Conservation (phyloP, 2,113 vertebrate species). For the Stegastes partitus region DNA sequence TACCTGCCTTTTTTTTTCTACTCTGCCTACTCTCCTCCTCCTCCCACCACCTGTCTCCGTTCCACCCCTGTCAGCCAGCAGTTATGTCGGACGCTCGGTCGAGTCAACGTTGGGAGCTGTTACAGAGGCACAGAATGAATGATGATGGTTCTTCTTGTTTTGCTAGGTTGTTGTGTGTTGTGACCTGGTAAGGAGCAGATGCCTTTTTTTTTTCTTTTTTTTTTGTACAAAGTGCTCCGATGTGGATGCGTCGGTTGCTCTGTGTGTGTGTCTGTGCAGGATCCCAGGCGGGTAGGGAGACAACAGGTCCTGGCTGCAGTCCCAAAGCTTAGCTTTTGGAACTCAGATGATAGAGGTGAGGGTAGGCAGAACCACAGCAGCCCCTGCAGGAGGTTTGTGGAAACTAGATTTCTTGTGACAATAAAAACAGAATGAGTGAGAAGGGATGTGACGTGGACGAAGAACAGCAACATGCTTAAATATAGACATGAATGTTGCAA, state of each 20-base stretch:
- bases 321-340: slow-evolving; percentile 55
- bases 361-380: slow-evolving; percentile 84
- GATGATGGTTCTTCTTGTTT: slow-evolving; percentile 59
- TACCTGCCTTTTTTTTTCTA: slow-evolving; percentile 20
- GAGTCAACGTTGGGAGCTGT: slow-evolving; percentile 40
- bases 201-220: slow-evolving; percentile 43
- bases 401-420: slow-evolving; percentile 46
- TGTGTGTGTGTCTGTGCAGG: slow-evolving; percentile 32
- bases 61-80: slow-evolving; percentile 50
- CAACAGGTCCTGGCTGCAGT: slow-evolving; percentile 68
- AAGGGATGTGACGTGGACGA: neutral
- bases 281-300: slow-evolving; percentile 66
- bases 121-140: slow-evolving; percentile 49
- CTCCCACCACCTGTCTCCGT: slow-evolving; percentile 65
- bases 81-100: slow-evolving; percentile 30
- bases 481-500: neutral
- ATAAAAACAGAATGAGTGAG: neutral
- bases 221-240: slow-evolving; percentile 49
- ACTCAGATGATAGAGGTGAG: slow-evolving; percentile 33
- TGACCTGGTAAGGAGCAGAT: slow-evolving; percentile 62
- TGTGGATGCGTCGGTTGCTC: slow-evolving; percentile 25
- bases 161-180: slow-evolving; percentile 57
- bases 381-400: slow-evolving; percentile 81
- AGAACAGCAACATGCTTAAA: neutral
- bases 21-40: slow-evolving; percentile 8